Conservation (phyloP, 2,888 invertebrate species). For the Apantesis nais region DNA sequence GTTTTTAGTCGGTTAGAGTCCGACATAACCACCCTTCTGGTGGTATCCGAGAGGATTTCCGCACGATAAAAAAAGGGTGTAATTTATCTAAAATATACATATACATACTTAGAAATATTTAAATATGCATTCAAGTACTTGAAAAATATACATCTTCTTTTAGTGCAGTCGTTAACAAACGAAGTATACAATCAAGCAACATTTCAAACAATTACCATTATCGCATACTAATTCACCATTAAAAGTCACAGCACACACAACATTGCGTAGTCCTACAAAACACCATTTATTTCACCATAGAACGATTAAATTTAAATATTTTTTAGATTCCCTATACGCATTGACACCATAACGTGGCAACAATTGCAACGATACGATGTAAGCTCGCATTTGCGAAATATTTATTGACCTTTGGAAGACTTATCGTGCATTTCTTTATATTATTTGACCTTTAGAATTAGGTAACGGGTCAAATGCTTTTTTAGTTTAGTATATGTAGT, state of each 20-base stretch:
- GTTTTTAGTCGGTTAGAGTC: too few relatives aligned
- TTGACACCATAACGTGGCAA: slow-evolving; percentile 36
- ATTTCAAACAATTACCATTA: slow-evolving; percentile 1
- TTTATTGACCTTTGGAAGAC: slow-evolving; percentile 34
- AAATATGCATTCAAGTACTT: too few relatives aligned
- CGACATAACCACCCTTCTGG: too few relatives aligned
- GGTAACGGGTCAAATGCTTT: slow-evolving; percentile 4
- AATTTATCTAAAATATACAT: too few relatives aligned
- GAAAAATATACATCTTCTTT: too few relatives aligned
- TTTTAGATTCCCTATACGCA: slow-evolving; percentile 35
- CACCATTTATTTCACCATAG: slow-evolving; percentile 36
- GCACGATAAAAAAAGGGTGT: too few relatives aligned
- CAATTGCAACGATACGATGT: slow-evolving; percentile 18
- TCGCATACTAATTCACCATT: slow-evolving; percentile 23
- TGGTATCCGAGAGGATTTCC: too few relatives aligned
- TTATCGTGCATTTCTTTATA: slow-evolving; percentile 20
- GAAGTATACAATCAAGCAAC: slow-evolving; percentile 1
- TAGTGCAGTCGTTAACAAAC: background rate
- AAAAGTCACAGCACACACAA: slow-evolving; percentile 21
- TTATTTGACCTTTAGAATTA: slow-evolving; percentile 21
- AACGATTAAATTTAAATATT: slow-evolving; percentile 42
- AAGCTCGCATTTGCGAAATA: slow-evolving; percentile 37
- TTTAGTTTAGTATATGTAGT: slow-evolving; percentile 4
- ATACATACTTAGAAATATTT: too few relatives aligned
- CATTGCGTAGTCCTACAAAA: slow-evolving; percentile 11